Conservation (phyloP, 1,140 invertebrate species). For the Chionoecetes opilio region DNA sequence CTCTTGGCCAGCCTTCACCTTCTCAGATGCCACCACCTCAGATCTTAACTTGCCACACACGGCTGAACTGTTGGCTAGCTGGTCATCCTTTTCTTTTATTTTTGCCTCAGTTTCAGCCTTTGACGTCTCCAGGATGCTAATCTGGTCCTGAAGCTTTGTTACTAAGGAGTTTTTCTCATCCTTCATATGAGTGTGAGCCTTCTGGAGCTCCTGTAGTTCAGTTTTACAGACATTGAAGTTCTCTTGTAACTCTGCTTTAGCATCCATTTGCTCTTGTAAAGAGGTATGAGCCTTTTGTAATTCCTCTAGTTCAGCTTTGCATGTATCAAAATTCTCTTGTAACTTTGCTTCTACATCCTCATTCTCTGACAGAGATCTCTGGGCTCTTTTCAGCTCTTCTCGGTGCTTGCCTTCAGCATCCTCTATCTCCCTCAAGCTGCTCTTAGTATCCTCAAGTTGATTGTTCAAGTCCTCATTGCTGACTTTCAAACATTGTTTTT, state of each 20-base stretch:
- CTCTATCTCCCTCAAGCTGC: background rate
- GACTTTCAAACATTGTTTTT: background rate
- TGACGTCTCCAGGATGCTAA: background rate
- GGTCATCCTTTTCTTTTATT: no score
- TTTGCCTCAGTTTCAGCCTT: background rate
- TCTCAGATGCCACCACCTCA: background rate
- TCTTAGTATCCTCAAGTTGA: background rate
- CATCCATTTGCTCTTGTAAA: background rate
- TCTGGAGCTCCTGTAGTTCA: background rate
- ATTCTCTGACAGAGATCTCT: background rate
- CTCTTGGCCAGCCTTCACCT: background rate
- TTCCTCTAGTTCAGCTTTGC: background rate
- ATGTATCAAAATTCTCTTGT: background rate
- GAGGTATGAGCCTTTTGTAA: background rate
- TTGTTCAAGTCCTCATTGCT: background rate
- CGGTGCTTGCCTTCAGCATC: background rate
- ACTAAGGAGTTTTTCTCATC: background rate
- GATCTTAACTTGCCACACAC: background rate
- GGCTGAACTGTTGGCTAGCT: background rate
- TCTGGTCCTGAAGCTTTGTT: background rate
- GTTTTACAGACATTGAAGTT: background rate
- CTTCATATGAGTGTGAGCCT: background rate
- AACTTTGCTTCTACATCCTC: background rate
- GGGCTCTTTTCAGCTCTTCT: background rate
- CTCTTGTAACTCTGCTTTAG: background rate